Evolutionary conservation across 2,113 vertebrate species (phyloP).

Genomic region (Leucoraja erinaceus): DNA sequence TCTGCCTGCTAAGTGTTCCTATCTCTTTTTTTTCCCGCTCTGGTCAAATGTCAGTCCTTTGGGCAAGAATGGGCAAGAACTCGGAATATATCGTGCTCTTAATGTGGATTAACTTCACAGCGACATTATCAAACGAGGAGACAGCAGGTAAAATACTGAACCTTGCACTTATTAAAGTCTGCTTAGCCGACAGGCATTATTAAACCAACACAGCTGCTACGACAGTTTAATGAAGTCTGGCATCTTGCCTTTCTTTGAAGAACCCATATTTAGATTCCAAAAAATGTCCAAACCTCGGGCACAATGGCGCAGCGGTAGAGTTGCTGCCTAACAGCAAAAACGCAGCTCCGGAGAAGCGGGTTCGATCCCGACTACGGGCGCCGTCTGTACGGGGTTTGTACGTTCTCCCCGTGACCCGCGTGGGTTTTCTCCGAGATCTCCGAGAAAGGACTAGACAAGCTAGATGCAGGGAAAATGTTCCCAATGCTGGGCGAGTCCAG

Average conservation of each 20-base stretch:
- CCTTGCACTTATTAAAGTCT: not conserved
- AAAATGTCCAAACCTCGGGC: too few relatives aligned
- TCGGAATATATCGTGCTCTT: not conserved
- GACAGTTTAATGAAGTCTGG: conserved; percentile 63
- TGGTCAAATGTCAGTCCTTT: not conserved
- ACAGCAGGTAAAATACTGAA: not conserved
- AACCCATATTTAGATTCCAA: not conserved
- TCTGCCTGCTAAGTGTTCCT: too few relatives aligned
- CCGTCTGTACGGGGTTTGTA: too few relatives aligned
- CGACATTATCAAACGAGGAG: not conserved
- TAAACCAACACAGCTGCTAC: conserved; percentile 61
- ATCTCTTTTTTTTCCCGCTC: not conserved
- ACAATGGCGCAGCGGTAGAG: too few relatives aligned
- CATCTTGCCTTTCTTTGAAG: conserved; percentile 43
- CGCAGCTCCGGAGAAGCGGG: too few relatives aligned
- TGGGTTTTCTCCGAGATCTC: too few relatives aligned
- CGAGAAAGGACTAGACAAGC: too few relatives aligned
- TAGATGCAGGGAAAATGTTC: too few relatives aligned
- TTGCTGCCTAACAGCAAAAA: too few relatives aligned
- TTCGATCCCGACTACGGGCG: too few relatives aligned
- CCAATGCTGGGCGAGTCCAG: too few relatives aligned
- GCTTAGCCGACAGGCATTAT: conserved; percentile 58
- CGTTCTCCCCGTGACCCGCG: too few relatives aligned
- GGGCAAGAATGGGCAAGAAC: not conserved
- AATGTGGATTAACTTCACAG: not conserved